Conservation (phyloP, 2,113 vertebrate species). For the Heliornis fulica region DNA sequence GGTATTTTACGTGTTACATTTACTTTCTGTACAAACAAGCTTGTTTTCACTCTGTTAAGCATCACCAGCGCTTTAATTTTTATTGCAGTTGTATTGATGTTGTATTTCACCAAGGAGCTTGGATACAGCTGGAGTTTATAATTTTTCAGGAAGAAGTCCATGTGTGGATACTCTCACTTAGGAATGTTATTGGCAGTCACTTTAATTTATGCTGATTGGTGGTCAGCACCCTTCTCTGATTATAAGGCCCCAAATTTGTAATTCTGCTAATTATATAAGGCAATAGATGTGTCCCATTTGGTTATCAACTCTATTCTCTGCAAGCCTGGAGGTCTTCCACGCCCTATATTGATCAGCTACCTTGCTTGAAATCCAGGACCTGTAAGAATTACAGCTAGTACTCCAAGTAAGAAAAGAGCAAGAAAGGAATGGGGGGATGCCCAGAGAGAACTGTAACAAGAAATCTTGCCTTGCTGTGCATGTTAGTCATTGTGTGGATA, state of each 20-base stretch:
- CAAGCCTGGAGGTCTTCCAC: background rate
- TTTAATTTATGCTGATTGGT: background rate
- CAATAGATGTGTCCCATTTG: background rate
- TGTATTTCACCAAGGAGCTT: background rate
- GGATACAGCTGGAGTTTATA: background rate
- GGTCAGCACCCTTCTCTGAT: background rate
- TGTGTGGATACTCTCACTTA: background rate
- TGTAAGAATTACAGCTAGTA: background rate
- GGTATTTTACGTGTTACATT: background rate
- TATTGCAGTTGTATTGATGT: background rate
- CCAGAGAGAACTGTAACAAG: background rate
- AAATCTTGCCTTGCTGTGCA: background rate
- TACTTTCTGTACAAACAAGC: background rate
- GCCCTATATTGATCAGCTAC: background rate
- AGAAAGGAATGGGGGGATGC: background rate
- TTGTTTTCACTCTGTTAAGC: background rate
- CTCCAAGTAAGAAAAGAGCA: background rate
- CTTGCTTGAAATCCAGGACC: background rate
- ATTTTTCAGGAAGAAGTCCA: background rate
- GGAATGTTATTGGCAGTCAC: background rate
- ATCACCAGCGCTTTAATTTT: background rate
- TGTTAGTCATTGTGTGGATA: background rate
- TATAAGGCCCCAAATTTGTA: background rate
- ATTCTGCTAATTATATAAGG: background rate
- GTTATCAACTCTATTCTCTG: background rate